Percentiles rank a stretch among this genome's conserved stretches.
These are phyloP conservation scores for Drosophila jambulina DNA, from an alignment of 1,140 invertebrate species.

Conservation along the genomic window DNA sequence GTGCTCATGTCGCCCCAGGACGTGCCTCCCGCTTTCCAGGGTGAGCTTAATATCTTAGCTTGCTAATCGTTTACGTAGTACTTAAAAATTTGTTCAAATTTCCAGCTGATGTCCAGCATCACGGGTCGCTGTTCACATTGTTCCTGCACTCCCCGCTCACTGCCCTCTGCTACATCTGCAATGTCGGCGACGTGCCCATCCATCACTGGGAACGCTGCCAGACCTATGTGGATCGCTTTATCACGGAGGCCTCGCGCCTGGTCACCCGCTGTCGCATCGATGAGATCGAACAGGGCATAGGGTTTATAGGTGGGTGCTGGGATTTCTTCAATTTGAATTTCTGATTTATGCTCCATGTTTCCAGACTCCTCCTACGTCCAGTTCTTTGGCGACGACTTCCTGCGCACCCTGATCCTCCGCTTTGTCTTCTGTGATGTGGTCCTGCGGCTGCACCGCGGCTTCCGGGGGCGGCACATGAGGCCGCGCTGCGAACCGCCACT, in stretches of 20 bases:
- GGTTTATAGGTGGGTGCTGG: conserved; percentile 76
- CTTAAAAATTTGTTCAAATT: not conserved
- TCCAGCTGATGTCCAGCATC: conserved; percentile 92
- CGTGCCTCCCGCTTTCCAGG: conserved; percentile 92
- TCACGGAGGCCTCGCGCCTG: conserved; percentile 94
- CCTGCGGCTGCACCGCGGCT: conserved; percentile 93
- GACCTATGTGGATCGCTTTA: conserved; percentile 94
- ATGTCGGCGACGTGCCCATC: conserved; percentile 93
- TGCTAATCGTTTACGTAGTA: rapidly evolving
- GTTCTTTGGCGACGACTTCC: conserved; percentile 97
- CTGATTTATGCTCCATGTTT: not conserved
- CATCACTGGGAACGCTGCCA: conserved; percentile 96
- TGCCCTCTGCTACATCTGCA: conserved; percentile 96
- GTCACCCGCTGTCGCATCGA: conserved; percentile 93
- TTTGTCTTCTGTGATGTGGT: conserved; percentile 97
- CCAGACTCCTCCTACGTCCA: conserved; percentile 92
- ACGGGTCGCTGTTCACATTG: conserved; percentile 97
- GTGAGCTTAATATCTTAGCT: conserved; percentile 85
- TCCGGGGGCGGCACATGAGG: conserved; percentile 92
- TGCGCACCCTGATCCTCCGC: conserved; percentile 93
- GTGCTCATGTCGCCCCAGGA: conserved; percentile 97
- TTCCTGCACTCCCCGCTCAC: conserved; percentile 97
- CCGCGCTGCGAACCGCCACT: conserved; percentile 94
- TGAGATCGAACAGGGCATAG: conserved; percentile 87
- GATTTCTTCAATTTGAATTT: not conserved